Evolutionary conservation across 2,797 vertebrate species (phyloP), one percentile per base, ranked within the genome.

Genomic region (Yasuhikotakia modesta): DNA sequence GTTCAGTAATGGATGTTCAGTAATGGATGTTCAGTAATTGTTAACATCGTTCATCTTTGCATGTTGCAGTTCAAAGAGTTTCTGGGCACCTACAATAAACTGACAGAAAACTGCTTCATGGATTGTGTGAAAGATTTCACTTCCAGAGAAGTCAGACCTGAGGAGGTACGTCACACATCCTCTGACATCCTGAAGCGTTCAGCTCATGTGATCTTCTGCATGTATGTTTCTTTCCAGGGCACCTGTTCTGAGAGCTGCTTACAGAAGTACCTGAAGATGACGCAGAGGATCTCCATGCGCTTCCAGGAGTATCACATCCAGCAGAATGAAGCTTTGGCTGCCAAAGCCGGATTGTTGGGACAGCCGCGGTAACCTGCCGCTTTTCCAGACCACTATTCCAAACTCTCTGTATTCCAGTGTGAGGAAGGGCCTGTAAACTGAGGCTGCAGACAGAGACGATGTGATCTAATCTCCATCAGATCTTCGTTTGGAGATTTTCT

Each of bases 291-390:
- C 94, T 99, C 97, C 55, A 95, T 98, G 97, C 93, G 97, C 5
- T 99, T 99, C 86, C 97, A 99, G 88, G 97, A 99, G 82, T 99
- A 99, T 75, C 97, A 99, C 83, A 98, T 99, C 87, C 97, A 99
- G 91, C 97, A 99, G 91, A 99, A 99, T 0, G 97, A 99, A 89
- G 97, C 97, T 22, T 88, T 99, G 83, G 97, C 97, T 14, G 96
- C 96, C 19, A 99, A 97, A 91, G 97, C 97, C 2, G 97, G 97
- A 71, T 94, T 99, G 69, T 90, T 99, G 67, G 91, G 90, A 10
- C 94, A 94, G 1, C 95, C 96, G 1, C 94, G 91, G 78, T 98
- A 94, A 85, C 76, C 1, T 50, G 46, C 64, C 10, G 21, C 71
- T 21, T 17, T 50, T 61, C 11, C 46, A n/a, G 48, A 50, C 55